Evolutionary conservation across 2,797 vertebrate species (phyloP), one percentile per base, ranked within the genome.

Genomic region (Cryptoprocta ferox): DNA sequence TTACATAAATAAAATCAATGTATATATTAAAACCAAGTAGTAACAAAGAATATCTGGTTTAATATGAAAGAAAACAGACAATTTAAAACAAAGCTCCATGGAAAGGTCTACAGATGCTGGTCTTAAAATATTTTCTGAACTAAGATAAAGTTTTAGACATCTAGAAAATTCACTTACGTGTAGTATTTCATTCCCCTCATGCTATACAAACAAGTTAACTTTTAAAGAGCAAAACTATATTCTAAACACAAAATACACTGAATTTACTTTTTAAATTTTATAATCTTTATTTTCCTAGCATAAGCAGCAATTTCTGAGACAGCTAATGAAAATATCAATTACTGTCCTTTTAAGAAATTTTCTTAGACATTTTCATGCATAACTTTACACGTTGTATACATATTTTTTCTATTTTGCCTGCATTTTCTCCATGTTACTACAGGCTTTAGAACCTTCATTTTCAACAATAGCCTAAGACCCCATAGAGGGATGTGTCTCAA

Each of bases 221-320:
- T 92, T 78, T 50, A 89, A 75, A 85, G 35, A 91, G 71, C 24
- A 94, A 90, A 95, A 87, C 30, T 48, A 10, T 21, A 91, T 75
- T 85, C 45, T 78, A 8, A 89, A 42, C 70, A 21, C 3, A 24
- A 73, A 82, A 89, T 28, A 78, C 16, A 90, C 1, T 88, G 15
- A 82, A 83, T 91, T 94, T 82, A 61, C 66, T 65, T 95, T 89
- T 76, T 9, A 61, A 88, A 85, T 45, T 88, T 63, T 89, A 45
- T 68, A 95, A 73, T 92, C n/a, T 85, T 94, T 78, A 61, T 70
- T 93, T 76, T 71, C 35, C 42, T 92, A 86, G 24, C 21, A 65
- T 76, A 95, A 93, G 9, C n/a, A 93, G 26, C 78, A 76, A 94
- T 45, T 95, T 80, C 35, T 92, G 48, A 80, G 21, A 83, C 85